These are phyloP conservation scores for Ennomos quercinarius DNA, from an alignment of 2,888 invertebrate species.

Conservation along the genomic window DNA sequence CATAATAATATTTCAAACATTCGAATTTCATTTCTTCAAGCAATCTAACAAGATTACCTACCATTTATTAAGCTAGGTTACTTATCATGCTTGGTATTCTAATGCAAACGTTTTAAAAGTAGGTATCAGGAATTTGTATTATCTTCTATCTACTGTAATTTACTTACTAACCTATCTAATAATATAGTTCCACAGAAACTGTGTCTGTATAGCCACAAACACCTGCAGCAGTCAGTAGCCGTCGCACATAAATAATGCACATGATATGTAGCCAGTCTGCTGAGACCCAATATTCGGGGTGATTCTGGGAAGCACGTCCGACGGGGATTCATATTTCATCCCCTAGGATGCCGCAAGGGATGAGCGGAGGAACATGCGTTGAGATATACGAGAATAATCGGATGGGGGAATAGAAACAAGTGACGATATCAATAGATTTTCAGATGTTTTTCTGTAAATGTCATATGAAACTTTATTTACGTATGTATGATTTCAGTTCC, in stretches of 20 bases:
- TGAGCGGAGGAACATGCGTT: constrained; percentile 34
- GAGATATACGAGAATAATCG: constrained; percentile 10
- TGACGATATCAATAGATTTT: constrained; percentile 11
- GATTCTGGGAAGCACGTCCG: constrained; percentile 58
- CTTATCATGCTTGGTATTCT: no score
- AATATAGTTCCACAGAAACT: no score
- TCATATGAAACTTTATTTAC: not conserved
- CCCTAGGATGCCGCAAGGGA: constrained; percentile 46
- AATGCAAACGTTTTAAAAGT: no score
- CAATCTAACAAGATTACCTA: no score
- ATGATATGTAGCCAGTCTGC: constrained; percentile 59
- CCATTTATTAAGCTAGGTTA: no score
- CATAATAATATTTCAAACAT: no score
- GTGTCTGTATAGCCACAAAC: constrained; percentile 5
- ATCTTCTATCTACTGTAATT: no score
- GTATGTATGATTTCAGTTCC: no score
- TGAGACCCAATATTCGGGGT: constrained; percentile 63
- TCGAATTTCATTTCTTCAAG: no score
- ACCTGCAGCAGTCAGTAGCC: constrained; percentile 30
- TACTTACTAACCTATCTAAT: no score
- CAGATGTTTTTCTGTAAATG: constrained; percentile 17
- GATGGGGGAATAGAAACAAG: constrained; percentile 23
- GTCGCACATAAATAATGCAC: constrained; percentile 57
- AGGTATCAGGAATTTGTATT: no score
- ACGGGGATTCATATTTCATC: constrained; percentile 64